phyloP scores from a whole-genome alignment of 2,888 invertebrate genomes.

The Lagria hirta region DNA sequence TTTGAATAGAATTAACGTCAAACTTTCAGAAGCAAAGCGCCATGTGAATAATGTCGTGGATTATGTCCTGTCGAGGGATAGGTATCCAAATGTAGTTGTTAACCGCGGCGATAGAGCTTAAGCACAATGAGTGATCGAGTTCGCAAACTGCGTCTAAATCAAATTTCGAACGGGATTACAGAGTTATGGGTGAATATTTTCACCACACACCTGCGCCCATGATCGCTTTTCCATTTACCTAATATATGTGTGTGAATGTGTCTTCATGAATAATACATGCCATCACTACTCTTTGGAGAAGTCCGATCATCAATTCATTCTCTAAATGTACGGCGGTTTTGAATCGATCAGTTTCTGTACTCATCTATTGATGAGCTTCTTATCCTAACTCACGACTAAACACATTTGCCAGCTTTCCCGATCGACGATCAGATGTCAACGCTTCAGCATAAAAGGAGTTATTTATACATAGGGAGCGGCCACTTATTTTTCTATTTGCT shows the following conservation, averaged over 20 bases:
- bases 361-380: constrained; percentile 16
- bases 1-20: constrained; percentile 24
- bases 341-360: constrained; percentile 17
- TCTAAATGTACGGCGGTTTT: constrained; percentile 20
- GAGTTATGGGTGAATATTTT: constrained; percentile 48
- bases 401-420: background rate
- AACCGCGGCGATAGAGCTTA: constrained; percentile 37
- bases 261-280: constrained; percentile 47
- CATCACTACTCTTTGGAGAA: constrained; percentile 26
- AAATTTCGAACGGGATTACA: constrained; percentile 45
- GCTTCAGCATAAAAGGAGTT: too few relatives aligned
- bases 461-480: too few relatives aligned
- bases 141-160: constrained; percentile 47
- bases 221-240: constrained; percentile 46
- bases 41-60: constrained; percentile 29
- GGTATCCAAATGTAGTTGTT: constrained; percentile 16
- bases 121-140: constrained; percentile 45
- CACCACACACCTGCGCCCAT: constrained; percentile 42
- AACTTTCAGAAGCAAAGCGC: constrained; percentile 16
- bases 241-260: constrained; percentile 47
- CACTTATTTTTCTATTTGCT: too few relatives aligned
- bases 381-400: constrained; percentile 8
- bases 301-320: constrained; percentile 33
- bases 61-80: constrained; percentile 26
- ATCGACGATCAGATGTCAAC: too few relatives aligned